phyloP scores from a whole-genome alignment of 2,113 vertebrate species.

The Tupaia chinensis region DNA sequence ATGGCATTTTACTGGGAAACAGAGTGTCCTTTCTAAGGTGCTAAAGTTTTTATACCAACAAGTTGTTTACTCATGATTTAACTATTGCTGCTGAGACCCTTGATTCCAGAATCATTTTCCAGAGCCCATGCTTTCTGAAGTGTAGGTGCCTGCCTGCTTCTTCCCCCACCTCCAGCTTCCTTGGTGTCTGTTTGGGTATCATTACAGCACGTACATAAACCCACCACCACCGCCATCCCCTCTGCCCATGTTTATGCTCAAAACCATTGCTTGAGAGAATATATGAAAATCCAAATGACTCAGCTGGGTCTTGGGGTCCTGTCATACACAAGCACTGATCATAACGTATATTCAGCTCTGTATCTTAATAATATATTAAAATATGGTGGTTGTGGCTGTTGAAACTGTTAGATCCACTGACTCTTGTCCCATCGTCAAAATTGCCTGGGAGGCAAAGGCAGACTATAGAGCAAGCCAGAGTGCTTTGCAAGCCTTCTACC shows the following conservation, averaged over 20 bases:
- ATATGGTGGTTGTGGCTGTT: not conserved
- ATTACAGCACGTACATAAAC: not conserved
- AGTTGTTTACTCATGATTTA: not conserved
- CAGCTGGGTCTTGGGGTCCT: not conserved
- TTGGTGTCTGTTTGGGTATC: not conserved
- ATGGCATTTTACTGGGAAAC: not conserved
- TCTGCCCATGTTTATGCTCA: too few relatives aligned
- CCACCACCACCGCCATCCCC: not conserved
- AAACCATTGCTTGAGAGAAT: not conserved
- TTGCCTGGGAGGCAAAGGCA: not conserved
- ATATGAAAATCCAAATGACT: not conserved
- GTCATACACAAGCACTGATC: not conserved
- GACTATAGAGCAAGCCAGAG: not conserved
- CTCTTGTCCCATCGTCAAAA: not conserved
- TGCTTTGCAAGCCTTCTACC: not conserved
- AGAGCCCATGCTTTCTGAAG: not conserved
- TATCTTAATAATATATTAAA: not conserved
- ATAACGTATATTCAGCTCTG: not conserved
- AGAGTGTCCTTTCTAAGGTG: constrained; percentile 34
- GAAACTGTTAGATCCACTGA: not conserved
- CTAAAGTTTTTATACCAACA: not conserved
- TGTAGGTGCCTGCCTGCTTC: not conserved
- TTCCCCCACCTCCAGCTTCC: not conserved
- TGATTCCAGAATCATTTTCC: not conserved
- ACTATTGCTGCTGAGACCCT: not conserved